Evolutionary conservation across 2,113 vertebrate genomes (phyloP).

Genomic region (Zapornia atra): DNA sequence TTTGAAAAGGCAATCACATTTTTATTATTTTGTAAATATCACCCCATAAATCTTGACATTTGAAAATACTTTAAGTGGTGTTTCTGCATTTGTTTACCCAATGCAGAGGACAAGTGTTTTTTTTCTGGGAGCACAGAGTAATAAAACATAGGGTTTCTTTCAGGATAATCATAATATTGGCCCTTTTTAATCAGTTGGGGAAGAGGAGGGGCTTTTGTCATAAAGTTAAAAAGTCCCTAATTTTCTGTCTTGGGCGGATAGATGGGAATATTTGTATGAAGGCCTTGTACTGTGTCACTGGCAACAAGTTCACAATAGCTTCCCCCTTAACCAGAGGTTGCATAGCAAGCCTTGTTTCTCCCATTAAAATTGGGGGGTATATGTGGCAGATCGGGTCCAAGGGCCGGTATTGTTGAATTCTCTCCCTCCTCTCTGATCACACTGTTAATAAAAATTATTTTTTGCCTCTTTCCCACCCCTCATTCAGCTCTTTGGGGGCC

Average conservation of each 20-base stretch:
- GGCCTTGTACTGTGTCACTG: accelerated
- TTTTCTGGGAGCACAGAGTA: background rate
- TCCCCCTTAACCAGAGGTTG: background rate
- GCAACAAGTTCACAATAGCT: background rate
- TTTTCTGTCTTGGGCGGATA: background rate
- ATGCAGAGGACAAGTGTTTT: background rate
- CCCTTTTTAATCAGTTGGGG: background rate
- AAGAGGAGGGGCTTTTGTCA: background rate
- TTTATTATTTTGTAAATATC: background rate
- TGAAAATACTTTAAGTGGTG: background rate
- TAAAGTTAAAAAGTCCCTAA: background rate
- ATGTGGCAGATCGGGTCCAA: accelerated
- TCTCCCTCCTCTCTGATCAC: background rate
- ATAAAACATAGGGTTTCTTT: background rate
- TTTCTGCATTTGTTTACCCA: background rate
- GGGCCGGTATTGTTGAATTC: background rate
- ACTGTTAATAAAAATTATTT: background rate
- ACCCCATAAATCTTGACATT: background rate
- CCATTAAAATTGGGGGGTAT: background rate
- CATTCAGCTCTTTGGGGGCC: accelerated
- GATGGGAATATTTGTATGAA: accelerated
- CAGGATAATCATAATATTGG: background rate
- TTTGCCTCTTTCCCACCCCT: background rate
- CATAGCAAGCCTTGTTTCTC: background rate
- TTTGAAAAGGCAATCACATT: background rate